These are phyloP conservation scores for Onychorhynchus coronatus DNA, from an alignment of 2,113 vertebrate genomes.

Conservation along the genomic window DNA sequence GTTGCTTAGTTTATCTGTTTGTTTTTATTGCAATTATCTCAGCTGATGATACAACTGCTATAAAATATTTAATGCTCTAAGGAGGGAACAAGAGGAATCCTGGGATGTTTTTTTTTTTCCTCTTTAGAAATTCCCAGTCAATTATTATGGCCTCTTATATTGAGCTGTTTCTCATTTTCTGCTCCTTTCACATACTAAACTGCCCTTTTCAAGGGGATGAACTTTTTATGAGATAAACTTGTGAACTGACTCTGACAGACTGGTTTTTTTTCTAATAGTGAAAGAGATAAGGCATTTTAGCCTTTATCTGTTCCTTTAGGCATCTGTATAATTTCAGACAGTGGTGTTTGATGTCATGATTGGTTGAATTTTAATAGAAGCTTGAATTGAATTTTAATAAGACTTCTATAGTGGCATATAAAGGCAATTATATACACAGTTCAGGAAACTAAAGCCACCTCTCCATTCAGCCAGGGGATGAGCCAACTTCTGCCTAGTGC, in stretches of 20 bases:
- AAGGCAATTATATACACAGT: neutral
- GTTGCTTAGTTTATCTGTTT: neutral
- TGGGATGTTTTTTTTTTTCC: neutral
- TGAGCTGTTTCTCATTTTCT: neutral
- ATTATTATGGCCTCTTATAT: neutral
- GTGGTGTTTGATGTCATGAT: slow-evolving; percentile 3
- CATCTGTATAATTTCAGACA: slow-evolving; percentile 7
- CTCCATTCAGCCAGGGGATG: neutral
- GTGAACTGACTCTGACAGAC: neutral
- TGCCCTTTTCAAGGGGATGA: slow-evolving; percentile 6
- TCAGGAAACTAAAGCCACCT: neutral
- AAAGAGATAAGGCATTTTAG: slow-evolving; percentile 5
- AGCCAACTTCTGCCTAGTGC: neutral
- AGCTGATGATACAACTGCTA: too few species aligned
- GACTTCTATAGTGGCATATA: neutral
- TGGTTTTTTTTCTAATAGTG: neutral
- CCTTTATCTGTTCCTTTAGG: slow-evolving; percentile 28
- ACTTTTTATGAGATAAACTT: neutral
- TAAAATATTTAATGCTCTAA: too few species aligned
- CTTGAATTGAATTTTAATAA: slow-evolving; percentile 8
- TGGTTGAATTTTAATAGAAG: slow-evolving; percentile 32
- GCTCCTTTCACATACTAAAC: neutral
- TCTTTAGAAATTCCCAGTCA: neutral
- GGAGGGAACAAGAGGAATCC: neutral
- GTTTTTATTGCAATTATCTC: too few species aligned